Base-by-base conservation (phyloP, 2,113 vertebrate genomes). In the Lepisosteus osseus region DNA sequence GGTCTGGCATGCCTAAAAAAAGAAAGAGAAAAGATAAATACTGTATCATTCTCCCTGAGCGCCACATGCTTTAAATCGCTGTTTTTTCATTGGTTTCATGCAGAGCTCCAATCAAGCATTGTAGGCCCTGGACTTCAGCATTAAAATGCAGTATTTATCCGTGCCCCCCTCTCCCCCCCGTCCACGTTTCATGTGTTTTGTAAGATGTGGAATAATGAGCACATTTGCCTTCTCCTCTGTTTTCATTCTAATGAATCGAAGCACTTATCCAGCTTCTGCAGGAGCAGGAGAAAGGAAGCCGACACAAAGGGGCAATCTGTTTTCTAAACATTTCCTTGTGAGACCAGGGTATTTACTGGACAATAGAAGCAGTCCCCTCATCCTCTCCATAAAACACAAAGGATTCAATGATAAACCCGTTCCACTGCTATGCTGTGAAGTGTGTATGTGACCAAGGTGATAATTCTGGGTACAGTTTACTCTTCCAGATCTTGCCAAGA, bases 1-100 rank as follows among this genome's bases (percentile, higher is more conserved):
- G 64, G 13, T 67, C 44, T 41, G 65, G 51, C 59, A 62, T 69
- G 54, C 29, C 17, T 17, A 14, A 9, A 72, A 71, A 74, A 68
- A 68, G 57, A 69, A 59, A 59, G 13, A 2, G 9, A 51, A 51
- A 51, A 51, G 47, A 51, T 51, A 6, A 51, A 51, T 51, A 17
- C 15, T 17, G 15, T 17, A 51, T 51, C 47, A 51, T 51, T 51
- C 9, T 51, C 9, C 9, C 9, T 29, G 29, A 29, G 29, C 47
- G 9, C 47, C 9, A 9, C 47, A 61, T 61, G 17, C 6, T 61
- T 29, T 3, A 11, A 6, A 61, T 61, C 59, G 14, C 7, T 61
- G 17, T 61, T 61, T 61, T 14, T 14, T 12, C 29, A 12, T 64
- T 5, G 17, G 62, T 12, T 64, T 64, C 62, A 17, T 12, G 17